Base-by-base conservation (phyloP, 2,888 invertebrate genomes). In the Pseudanteris insignis region DNA sequence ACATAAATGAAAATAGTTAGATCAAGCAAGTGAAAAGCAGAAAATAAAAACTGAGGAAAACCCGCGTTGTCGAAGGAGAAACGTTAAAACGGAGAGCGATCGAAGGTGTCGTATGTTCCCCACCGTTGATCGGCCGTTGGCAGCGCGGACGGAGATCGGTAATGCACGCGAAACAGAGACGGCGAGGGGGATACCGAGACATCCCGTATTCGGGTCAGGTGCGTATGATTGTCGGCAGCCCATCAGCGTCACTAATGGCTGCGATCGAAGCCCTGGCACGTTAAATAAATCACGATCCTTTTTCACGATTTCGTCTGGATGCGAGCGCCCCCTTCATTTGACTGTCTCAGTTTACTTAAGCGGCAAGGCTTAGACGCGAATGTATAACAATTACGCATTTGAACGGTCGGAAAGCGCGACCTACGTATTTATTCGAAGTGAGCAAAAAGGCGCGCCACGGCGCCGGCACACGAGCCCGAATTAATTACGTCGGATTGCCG, bases 301-400 rank as follows among this genome's bases (percentile, higher is more conserved):
- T 73, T 74, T 74, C 72, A 75, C 72, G 73, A 73, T 73, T 70
- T 71, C 66, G 51, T 54, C 59, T 59, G 70, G 68, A 71, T 69
- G 66, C 63, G 48, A 64, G 37, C 32, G 37, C 12, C 13, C 47
- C 40, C 36, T 25, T 29, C 58, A 47, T 64, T 62, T 53, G 34
- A 47, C 38, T 38, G 40, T 38, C 43, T 13, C 18, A 7, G 34
- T 47, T 55, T 55, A 40, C 37, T 34, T 34, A 4, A 29, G 36
- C 55, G 47, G 47, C 46, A 47, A 10, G 47, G 18, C 36, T 55
- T 25, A 28, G 8, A 24, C 14, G 40, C 15, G 50, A 44, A 44
- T 50, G 33, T 24, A 50, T 58, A 38, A 44, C 26, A 58, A 50
- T 58, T 50, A 44, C 47, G 14, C 21, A 6, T 32, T 10, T n/a